These are phyloP conservation scores for Platanista minor DNA, from an alignment of 2,113 vertebrate genomes.

Conservation along the genomic window DNA sequence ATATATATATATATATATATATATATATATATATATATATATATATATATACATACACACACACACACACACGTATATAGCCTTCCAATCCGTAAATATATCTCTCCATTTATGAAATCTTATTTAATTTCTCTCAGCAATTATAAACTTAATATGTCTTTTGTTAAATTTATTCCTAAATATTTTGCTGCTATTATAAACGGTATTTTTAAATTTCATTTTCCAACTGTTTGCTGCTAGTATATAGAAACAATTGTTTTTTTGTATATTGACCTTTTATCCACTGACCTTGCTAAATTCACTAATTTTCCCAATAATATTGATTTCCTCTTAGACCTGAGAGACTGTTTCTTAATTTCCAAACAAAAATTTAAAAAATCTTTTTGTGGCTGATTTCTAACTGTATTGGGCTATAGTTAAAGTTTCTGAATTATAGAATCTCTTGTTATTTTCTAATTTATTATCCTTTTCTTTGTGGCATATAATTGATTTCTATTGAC, in stretches of 20 bases:
- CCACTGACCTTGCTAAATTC: neutral
- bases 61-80: too few species aligned
- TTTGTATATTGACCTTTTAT: neutral
- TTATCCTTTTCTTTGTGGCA: neutral
- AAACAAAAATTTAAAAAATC: neutral
- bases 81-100: neutral
- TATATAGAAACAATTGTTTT: neutral
- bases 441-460: neutral
- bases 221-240: neutral
- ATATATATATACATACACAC: too few species aligned
- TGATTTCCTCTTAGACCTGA: neutral
- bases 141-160: neutral
- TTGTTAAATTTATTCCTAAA: neutral
- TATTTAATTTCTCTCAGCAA: neutral
- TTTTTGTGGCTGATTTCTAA: neutral
- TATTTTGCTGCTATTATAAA: neutral
- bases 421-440: neutral
- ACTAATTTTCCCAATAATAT: neutral
- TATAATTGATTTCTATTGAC: neutral
- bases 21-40: too few species aligned
- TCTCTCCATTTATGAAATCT: neutral
- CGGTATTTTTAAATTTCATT: neutral
- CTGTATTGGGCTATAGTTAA: neutral
- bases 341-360: neutral
- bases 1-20: too few species aligned